phyloP scores from a whole-genome alignment of 2,797 vertebrate genomes.

The Rhinogobio ventralis region DNA sequence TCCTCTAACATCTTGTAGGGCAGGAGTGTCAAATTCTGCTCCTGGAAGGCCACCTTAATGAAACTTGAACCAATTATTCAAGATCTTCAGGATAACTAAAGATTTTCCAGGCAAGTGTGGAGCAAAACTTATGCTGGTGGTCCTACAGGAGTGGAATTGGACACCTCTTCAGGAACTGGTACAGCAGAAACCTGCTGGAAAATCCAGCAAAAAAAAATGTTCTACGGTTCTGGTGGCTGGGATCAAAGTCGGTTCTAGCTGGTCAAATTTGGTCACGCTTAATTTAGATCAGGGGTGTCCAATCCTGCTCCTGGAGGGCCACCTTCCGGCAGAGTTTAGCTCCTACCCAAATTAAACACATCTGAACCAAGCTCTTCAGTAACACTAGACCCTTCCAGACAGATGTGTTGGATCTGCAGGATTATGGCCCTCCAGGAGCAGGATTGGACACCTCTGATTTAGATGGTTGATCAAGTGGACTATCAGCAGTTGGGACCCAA shows the following conservation, averaged over 20 bases:
- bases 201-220: background rate
- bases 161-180: background rate
- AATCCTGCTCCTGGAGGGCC: background rate
- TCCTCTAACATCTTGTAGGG: too few relatives aligned
- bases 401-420: background rate
- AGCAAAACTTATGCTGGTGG: background rate
- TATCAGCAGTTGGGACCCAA: background rate
- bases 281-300: background rate
- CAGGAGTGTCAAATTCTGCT: background rate
- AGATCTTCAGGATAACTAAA: background rate
- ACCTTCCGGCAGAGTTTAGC: background rate
- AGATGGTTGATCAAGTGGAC: background rate
- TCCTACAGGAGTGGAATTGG: background rate
- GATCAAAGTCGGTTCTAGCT: background rate
- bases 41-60: conserved; percentile 1
- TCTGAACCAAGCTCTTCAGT: background rate
- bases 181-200: conserved; percentile 6
- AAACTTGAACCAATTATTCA: background rate
- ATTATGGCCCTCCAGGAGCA: background rate
- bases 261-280: background rate
- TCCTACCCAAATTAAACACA: background rate
- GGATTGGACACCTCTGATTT: background rate
- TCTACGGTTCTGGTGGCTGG: background rate
- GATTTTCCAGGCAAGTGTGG: background rate
- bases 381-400: background rate